Evolutionary conservation across 2,797 vertebrate species (phyloP).

Genomic region (Parauchenoglanis ngamensis): DNA sequence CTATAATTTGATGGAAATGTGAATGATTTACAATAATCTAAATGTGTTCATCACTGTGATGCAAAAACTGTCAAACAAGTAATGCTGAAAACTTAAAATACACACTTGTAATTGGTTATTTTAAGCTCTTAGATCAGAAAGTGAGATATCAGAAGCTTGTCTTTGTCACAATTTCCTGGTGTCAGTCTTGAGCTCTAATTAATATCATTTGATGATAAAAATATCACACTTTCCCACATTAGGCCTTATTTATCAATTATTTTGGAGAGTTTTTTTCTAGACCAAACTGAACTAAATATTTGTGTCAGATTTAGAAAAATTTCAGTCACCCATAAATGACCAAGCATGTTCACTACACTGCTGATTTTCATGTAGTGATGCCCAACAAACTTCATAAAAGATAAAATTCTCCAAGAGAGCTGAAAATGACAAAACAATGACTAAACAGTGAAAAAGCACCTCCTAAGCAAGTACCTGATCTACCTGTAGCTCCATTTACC

Average conservation of each 20-base stretch:
- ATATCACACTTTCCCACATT: neutral
- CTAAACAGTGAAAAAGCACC: neutral
- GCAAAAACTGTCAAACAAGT: too few relatives aligned
- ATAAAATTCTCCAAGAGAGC: too few relatives aligned
- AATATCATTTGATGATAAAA: neutral
- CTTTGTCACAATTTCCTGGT: neutral
- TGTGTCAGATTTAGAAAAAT: too few relatives aligned
- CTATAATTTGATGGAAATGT: neutral
- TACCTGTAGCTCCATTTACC: neutral
- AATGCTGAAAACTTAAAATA: too few relatives aligned
- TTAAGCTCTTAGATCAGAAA: neutral
- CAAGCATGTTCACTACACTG: too few relatives aligned
- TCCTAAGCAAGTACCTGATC: neutral
- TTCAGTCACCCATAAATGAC: too few relatives aligned
- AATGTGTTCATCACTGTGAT: too few relatives aligned
- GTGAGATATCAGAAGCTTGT: neutral
- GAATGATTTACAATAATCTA: neutral
- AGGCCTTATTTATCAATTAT: neutral
- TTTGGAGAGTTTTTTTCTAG: neutral
- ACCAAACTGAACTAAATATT: too few relatives aligned
- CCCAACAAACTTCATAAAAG: neutral
- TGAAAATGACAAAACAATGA: neutral
- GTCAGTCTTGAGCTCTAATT: neutral
- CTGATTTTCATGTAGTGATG: too few relatives aligned
- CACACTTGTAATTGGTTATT: too few relatives aligned